Base-by-base conservation (phyloP, 2,113 vertebrate species). In the Calidris pygmaea region DNA sequence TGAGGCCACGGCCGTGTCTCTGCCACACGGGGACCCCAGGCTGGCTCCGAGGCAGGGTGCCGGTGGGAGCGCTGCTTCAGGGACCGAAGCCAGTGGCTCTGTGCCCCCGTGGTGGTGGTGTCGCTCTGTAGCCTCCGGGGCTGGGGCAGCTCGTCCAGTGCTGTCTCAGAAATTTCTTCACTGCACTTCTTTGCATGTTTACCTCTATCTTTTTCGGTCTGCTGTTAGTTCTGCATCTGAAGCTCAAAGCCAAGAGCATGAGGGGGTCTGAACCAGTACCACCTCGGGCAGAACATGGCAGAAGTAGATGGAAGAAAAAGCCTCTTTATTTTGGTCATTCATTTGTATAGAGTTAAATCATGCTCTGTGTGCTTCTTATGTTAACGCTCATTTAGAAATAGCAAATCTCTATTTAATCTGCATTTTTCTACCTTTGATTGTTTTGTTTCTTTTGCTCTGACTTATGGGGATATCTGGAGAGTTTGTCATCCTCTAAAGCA, bases 41-140 rank as follows among this genome's bases (percentile, higher is more conserved):
- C 71, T 50, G 24, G 26, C 55, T 66, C 20, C 2, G 7, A 63
- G 55, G 35, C 35, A 3, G 6, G 0, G 24, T 65, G 35, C 74
- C 43, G n/a, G 41, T 0, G 4, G 39, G 13, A 9, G 35, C 4
- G 29, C 80, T 50, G 20, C 74, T 0, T 35, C 50, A 6, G 55
- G 37, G 62, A 23, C 43, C 3, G 3, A 14, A 39, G 73, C 77
- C 12, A 45, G 13, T 3, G 8, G 34, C 52, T 60, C 70, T 32
- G 48, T 65, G 66, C 41, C 34, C 74, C 32, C 14, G 1, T 8
- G 37, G 35, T 39, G 58, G 41, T 48, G 17, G 9, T 39, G 81
- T 39, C 2, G 0, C 41, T 48, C 21, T 0, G 0, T 1, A 17
- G 56, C 29, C n/a, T 60, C 41, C 15, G 3, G 20, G 26, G n/a